phyloP scores from a whole-genome alignment of 2,113 vertebrate genomes.

The Mus spicilegus region DNA sequence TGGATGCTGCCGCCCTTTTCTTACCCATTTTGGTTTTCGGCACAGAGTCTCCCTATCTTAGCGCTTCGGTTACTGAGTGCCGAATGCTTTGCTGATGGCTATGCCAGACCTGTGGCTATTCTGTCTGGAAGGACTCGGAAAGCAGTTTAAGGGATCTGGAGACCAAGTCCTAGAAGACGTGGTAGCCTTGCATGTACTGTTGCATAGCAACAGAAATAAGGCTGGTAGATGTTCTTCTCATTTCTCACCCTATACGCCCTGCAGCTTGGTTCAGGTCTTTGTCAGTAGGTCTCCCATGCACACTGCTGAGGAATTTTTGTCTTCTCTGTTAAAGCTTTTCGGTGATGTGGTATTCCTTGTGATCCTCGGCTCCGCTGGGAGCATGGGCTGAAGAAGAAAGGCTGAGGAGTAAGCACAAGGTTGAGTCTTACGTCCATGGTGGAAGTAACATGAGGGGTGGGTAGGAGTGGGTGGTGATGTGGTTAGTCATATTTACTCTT shows the following conservation, averaged over 20 bases:
- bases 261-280: background rate
- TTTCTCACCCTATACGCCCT: fast-evolving
- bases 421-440: too few relatives aligned
- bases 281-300: too few relatives aligned
- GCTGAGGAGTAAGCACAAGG: background rate
- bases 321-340: background rate
- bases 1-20: background rate
- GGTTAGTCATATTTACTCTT: background rate
- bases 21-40: background rate
- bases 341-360: fast-evolving
- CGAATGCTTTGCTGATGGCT: background rate
- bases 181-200: fast-evolving
- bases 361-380: background rate
- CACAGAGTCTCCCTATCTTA: background rate
- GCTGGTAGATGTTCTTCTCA: background rate
- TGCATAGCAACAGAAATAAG: background rate
- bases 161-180: background rate
- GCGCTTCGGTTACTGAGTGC: background rate
- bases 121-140: background rate
- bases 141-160: background rate
- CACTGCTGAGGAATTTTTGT: background rate
- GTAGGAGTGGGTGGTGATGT: background rate
- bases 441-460: background rate
- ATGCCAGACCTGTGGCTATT: background rate
- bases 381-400: background rate